Percentiles rank a stretch among this genome's conserved stretches.
Conservation (phyloP, 2,888 invertebrate genomes). For the Drosophila mercatorum region DNA sequence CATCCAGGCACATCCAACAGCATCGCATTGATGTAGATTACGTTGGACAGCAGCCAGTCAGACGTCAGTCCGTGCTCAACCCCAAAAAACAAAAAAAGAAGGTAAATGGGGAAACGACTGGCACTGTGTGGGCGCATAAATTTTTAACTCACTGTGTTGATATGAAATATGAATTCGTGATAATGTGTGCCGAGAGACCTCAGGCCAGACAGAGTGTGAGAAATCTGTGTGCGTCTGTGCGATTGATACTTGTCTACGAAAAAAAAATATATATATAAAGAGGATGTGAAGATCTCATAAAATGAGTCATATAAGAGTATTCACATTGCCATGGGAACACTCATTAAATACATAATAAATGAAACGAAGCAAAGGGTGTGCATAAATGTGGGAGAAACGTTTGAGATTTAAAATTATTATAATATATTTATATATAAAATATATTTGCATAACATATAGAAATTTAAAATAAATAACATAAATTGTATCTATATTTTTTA, state of each 20-base stretch:
- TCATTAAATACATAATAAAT: conserved; percentile 18
- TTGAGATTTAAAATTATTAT: background rate
- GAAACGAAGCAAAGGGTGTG: background rate
- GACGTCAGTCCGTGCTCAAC: conserved; percentile 58
- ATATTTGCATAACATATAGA: too few species aligned
- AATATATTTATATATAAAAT: too few species aligned
- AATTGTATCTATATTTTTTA: too few species aligned
- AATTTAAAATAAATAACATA: too few species aligned
- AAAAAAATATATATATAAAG: background rate
- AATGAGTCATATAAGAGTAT: conserved; percentile 33
- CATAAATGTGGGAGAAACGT: background rate
- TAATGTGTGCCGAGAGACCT: conserved; percentile 43
- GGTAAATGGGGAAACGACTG: conserved; percentile 6
- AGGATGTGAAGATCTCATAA: conserved; percentile 21
- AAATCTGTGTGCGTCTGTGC: conserved; percentile 35
- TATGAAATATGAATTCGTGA: conserved; percentile 71
- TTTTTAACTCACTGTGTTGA: conserved; percentile 61
- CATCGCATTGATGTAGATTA: conserved; percentile 69
- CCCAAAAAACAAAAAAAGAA: conserved; percentile 14
- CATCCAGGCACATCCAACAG: conserved; percentile 22
- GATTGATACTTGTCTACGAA: conserved; percentile 35
- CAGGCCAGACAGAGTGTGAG: conserved; percentile 34
- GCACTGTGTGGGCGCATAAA: conserved; percentile 71
- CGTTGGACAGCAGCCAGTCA: conserved; percentile 71
- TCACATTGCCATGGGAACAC: conserved; percentile 20